Evolutionary conservation across 2,113 vertebrate genomes (phyloP), one percentile per base, ranked within the genome.

Genomic region (Zosterops japonicus): DNA sequence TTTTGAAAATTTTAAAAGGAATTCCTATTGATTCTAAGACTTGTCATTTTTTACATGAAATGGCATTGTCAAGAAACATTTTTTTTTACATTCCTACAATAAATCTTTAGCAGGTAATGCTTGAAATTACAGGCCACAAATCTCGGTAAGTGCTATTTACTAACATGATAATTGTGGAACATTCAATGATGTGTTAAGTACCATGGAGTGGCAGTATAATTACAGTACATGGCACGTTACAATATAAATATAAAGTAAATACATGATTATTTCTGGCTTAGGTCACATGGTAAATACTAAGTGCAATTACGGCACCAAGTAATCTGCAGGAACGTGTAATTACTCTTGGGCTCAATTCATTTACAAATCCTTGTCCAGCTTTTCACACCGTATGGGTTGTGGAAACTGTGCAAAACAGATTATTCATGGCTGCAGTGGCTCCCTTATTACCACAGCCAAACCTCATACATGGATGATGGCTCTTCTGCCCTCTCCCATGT

Each of bases 241-340:
- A 97, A 97, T 97, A 96, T 96, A 97, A 97, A 97, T 97, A 96
- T 95, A 96, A 97, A 97, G 96, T 97, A 97, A 97, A 97, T 97
- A 97, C 96, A 94, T 97, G 93, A 97, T 97, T 97, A 97, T 97
- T 96, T 97, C 95, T 96, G 93, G 91, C 96, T 96, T 97, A 95
- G 89, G 95, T 96, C 97, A 97, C 97, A 97, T 97, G 96, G 83
- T 96, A 97, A 97, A 96, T 93, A 96, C 91, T 90, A 95, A 96
- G 96, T 94, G 94, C 95, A 97, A 97, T 97, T 97, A 97, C 4
- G 1, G 90, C 89, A 91, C 95, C 94, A 97, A 97, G 95, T 95
- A 96, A 96, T 97, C 95, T 95, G 94, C 82, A 81, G 93, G 90
- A 96, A 97, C 92, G 4, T 97, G 87, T 97, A 97, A 97, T 97